Evolutionary conservation across 64 coral and sea anemone species (phyloP), one percentile per base, ranked within the genome.

Genomic region (Montipora sp.): DNA sequence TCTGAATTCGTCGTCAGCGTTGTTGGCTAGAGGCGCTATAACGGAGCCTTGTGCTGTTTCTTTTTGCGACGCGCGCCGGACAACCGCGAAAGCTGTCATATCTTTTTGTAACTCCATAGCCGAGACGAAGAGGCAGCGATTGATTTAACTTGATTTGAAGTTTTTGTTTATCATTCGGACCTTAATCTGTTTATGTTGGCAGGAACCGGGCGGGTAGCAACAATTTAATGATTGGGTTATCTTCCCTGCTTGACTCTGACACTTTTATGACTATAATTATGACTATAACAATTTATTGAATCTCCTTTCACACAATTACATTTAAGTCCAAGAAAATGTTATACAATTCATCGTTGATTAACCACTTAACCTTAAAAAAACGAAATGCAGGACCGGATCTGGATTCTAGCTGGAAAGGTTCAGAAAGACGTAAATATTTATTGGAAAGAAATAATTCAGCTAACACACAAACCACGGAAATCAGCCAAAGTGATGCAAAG

Each of bases 51-150:
- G 15, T 7, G 12, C 16, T 50, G 46, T 1, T 19, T 6, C 14
- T 19, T 6, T 48, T 69, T 1, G 18, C 45, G 9, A 0, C 2
- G 68, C 19, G 18, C 65, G 24, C 9, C 45, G 82, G 0, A 85
- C 61, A 12, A 85, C 18, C 61, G 59, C 43, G n/a, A 85, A 85
- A 48, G 82, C 50, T 71, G 82, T 85, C 82, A 85, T 85, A 9
- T 13, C 16, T 68, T 47, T 0, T 49, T 3, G 2, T 14, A 0
- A 16, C 6, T 47, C 14, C 47, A 15, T 55, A 80, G 2, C 3
- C 46, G 11, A 43, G 46, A 14, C 0, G 74, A 19, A 16, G 2
- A 14, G 24, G 24, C 24, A 27, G 0, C 24, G 8, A 19, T 85
- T 48, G 61, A 13, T 70, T n/a, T 7, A 22, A 3, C 47, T 49